Base-by-base conservation (phyloP, 2,888 invertebrate genomes). In the Polydrusus pterygomalis region DNA sequence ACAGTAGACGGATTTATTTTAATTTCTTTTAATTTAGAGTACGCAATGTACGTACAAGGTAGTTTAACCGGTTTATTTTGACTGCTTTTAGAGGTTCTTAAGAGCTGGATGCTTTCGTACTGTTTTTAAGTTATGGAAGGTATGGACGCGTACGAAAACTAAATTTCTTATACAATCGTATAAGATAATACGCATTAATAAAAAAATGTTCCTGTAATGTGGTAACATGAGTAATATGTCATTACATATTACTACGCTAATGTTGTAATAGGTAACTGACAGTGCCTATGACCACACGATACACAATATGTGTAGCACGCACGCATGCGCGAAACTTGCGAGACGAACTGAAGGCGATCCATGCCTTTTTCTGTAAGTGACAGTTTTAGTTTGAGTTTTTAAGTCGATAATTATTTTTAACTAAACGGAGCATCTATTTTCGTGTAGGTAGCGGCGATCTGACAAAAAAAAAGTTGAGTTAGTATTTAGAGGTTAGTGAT, bases 71-170 rank as follows among this genome's bases (percentile, higher is more conserved):
- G 43, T 47, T 70, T 77, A 75, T 74, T 80, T 68, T 64, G 72
- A 74, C 79, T 75, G 74, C 78, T 75, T 77, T 69, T 75, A 74
- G 74, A 69, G 71, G 63, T 63, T 73, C 68, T 51, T 74, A 60
- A 47, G 58, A 67, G 67, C 65, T 11, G 70, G 70, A 43, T 70
- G 70, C 60, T 70, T 20, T 49, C 18, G 40, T 30, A 58, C 43
- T 8, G 0, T 65, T 51, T 65, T 54, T n/a, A 49, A 49, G 38
- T 10, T 2, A 11, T 13, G 15, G 13, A 64, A 2, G 60, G n/a
- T 43, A 43, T 43, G 43, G n/a, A n/a, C 15, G 17, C 47, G 5
- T 17, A 9, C 18, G 1, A 17, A 38, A 60, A 17, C 11, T 40
- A 1, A 10, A 13, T 40, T 40, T 43, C n/a, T 43, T 1, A 1